phyloP scores from a whole-genome alignment of 2,113 vertebrate genomes.

The Dicaeum eximium region DNA sequence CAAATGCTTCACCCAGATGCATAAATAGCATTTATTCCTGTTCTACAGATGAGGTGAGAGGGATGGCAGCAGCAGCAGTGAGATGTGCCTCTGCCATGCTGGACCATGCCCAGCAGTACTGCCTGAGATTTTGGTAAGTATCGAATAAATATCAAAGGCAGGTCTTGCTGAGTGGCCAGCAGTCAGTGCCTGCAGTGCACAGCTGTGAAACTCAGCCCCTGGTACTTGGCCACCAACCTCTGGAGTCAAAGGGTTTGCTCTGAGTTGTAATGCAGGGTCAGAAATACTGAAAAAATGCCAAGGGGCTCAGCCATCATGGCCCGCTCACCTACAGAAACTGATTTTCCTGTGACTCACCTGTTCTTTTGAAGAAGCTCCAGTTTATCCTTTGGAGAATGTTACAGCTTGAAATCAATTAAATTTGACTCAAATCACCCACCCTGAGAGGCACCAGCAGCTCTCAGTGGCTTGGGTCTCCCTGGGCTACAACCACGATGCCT shows the following conservation, averaged over 20 bases:
- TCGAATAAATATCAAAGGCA: neutral
- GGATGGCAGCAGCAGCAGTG: neutral
- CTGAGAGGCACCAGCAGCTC: neutral
- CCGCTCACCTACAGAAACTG: neutral
- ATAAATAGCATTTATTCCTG: neutral
- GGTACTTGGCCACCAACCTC: neutral
- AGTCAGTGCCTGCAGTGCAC: neutral
- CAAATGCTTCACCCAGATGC: neutral
- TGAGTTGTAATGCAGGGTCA: neutral
- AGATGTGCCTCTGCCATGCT: neutral
- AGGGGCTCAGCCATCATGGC: neutral
- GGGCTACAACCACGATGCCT: neutral
- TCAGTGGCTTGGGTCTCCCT: neutral
- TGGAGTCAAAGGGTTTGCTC: neutral
- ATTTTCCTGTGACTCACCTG: fast-evolving
- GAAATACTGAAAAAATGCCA: fast-evolving
- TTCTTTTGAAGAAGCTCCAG: neutral
- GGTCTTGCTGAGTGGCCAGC: neutral
- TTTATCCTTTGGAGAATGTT: neutral
- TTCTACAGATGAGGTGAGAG: neutral
- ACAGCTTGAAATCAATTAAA: neutral
- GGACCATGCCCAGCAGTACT: neutral
- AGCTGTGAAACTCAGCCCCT: neutral
- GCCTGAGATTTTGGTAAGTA: neutral
- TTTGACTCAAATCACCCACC: neutral